phyloP scores from a whole-genome alignment of 2,113 vertebrate species.

The Scolopax mira region DNA sequence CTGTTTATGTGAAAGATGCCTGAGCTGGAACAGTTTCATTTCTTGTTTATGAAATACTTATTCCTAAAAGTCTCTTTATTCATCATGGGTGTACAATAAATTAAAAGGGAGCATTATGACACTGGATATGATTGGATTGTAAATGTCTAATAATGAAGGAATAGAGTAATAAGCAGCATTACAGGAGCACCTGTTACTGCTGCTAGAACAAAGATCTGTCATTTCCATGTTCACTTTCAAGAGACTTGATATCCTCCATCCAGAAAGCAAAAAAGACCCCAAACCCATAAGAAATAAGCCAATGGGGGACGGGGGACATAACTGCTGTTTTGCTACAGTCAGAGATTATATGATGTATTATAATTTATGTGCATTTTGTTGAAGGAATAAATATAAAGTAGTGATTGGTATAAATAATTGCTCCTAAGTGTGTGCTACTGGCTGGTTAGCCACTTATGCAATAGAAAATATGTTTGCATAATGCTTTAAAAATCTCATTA shows the following conservation, averaged over 20 bases:
- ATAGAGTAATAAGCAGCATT: conserved; percentile 50
- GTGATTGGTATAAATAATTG: conserved; percentile 28
- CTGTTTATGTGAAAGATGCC: conserved; percentile 71
- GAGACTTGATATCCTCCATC: background rate
- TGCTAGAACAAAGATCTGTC: background rate
- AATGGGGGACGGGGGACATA: accelerated
- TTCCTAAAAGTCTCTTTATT: conserved; percentile 71
- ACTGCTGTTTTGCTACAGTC: background rate
- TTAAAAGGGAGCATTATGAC: conserved; percentile 60
- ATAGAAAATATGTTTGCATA: conserved; percentile 7
- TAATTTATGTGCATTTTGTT: conserved; percentile 16
- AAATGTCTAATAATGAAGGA: conserved; percentile 72
- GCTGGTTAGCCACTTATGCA: background rate
- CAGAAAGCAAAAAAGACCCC: background rate
- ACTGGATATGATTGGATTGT: conserved; percentile 45
- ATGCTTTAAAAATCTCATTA: conserved; percentile 21
- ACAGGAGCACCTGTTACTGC: conserved; percentile 65
- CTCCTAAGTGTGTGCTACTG: background rate
- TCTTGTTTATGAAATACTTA: conserved; percentile 67
- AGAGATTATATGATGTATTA: background rate
- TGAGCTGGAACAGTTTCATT: conserved; percentile 65
- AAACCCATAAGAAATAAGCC: background rate
- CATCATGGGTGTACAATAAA: conserved; percentile 61
- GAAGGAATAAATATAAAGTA: conserved; percentile 25
- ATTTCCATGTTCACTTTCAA: background rate